Conservation (phyloP, 2,888 invertebrate genomes). For the Tetranychus piercei region DNA sequence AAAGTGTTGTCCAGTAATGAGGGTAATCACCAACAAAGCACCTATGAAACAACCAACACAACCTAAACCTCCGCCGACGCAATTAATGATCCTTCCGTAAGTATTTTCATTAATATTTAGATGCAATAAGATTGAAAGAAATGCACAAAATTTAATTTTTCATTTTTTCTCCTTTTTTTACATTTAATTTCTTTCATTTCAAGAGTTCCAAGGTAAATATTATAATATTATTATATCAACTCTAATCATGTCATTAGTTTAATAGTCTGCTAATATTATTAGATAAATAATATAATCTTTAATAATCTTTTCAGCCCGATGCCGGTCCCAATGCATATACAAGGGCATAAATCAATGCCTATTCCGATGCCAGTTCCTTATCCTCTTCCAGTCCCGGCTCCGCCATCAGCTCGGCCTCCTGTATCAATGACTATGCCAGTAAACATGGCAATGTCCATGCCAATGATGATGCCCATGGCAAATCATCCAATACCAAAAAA, state of each 20-base stretch:
- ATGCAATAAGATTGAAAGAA: not conserved
- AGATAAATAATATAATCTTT: not conserved
- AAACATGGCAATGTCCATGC: not conserved
- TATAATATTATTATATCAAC: not conserved
- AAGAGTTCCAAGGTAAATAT: not conserved
- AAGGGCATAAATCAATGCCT: not conserved
- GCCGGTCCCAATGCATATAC: not conserved
- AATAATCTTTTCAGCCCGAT: not conserved
- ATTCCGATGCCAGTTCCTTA: not conserved
- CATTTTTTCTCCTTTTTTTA: not conserved
- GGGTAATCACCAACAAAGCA: not conserved
- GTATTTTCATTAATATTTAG: not conserved
- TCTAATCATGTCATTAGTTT: not conserved
- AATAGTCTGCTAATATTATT: not conserved
- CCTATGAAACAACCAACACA: not conserved
- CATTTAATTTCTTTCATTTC: not conserved
- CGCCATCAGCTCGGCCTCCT: not conserved
- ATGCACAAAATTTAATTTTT: not conserved
- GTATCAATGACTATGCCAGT: not conserved
- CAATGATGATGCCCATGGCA: not conserved
- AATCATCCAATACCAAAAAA: not conserved
- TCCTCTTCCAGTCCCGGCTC: not conserved
- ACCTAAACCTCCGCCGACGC: not conserved
- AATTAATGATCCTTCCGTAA: not conserved
- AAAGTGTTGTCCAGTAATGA: not conserved